Base-by-base conservation (phyloP, 2,113 vertebrate genomes). In the Mugil cephalus region DNA sequence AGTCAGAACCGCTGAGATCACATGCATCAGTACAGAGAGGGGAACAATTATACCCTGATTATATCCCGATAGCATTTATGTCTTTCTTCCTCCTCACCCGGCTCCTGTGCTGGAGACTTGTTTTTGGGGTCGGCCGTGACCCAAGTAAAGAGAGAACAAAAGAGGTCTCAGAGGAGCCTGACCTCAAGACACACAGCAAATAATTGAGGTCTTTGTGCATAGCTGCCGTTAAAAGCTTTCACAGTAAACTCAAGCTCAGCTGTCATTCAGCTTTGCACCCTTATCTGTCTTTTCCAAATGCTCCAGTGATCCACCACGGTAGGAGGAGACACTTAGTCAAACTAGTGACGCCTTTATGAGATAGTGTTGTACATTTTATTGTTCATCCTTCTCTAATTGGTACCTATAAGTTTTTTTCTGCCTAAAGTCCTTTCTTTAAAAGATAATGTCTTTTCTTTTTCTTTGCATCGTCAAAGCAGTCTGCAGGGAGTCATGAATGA, bases 201-300 rank as follows among this genome's bases (percentile, higher is more conserved):
- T 85, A 84, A 87, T 85, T 70, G 74, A 65, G 73, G 40, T 88
- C 82, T 88, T 90, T 83, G 72, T 85, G 69, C 66, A 18, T 45
- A 68, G 40, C 45, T 59, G 47, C 56, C 69, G 68, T 82, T 79
- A 84, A 84, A 84, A 66, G 45, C 21, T 65, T 34, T 21, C 64
- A 36, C 48, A 59, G 66, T 71, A 46, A 69, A 80, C 74, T 87
- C 63, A 65, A 70, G 69, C 74, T 74, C 46, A 47, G 71, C 36
- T 66, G 63, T 48, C 70, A 74, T 77, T 50, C 15, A 10, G 7
- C 34, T 36, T n/a, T n/a, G n/a, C 10, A 35, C 35, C 40, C 36
- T 61, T 56, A 39, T 77, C 51, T 43, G 9, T 46, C 54, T 48
- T 47, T 24, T 56, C n/a, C 15, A 77, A 72, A 58, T 34, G 50